Conservation (phyloP, 2,888 invertebrate genomes). For the Troides aeacus region DNA sequence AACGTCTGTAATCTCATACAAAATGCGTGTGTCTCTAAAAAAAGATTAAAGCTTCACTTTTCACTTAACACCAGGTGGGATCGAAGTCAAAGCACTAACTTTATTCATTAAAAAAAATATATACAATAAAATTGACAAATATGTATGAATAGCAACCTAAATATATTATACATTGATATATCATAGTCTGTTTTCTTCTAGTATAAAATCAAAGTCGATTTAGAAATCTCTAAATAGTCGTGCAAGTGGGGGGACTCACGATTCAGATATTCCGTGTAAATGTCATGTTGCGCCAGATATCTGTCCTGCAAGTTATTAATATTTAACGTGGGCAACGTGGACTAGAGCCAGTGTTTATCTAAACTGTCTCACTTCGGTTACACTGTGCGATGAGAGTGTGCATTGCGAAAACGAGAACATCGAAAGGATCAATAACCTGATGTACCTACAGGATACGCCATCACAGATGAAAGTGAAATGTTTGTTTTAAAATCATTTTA, state of each 20-base stretch:
- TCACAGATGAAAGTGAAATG: background rate
- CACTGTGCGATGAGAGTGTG: background rate
- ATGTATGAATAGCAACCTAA: too few relatives aligned
- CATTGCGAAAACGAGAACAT: background rate
- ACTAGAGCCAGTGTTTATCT: slow-evolving; percentile 1
- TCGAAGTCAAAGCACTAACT: too few relatives aligned
- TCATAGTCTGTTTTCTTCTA: too few relatives aligned
- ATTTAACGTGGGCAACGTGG: slow-evolving; percentile 5
- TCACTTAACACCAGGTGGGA: too few relatives aligned
- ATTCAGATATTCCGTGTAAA: background rate
- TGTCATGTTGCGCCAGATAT: slow-evolving; percentile 1
- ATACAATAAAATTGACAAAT: too few relatives aligned
- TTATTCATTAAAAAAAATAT: too few relatives aligned
- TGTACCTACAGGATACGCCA: background rate
- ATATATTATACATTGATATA: too few relatives aligned
- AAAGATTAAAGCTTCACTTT: too few relatives aligned
- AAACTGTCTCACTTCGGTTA: background rate
- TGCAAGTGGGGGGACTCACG: background rate
- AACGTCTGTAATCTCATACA: too few relatives aligned
- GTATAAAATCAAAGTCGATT: background rate
- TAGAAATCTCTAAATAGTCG: slow-evolving; percentile 1
- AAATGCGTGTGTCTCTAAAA: too few relatives aligned
- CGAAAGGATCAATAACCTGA: background rate
- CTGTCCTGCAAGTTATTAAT: slow-evolving; percentile 3
- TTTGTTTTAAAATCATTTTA: background rate